Base-by-base conservation (phyloP, 2,888 invertebrate genomes). In the Harpagoxenus sublaevis region DNA sequence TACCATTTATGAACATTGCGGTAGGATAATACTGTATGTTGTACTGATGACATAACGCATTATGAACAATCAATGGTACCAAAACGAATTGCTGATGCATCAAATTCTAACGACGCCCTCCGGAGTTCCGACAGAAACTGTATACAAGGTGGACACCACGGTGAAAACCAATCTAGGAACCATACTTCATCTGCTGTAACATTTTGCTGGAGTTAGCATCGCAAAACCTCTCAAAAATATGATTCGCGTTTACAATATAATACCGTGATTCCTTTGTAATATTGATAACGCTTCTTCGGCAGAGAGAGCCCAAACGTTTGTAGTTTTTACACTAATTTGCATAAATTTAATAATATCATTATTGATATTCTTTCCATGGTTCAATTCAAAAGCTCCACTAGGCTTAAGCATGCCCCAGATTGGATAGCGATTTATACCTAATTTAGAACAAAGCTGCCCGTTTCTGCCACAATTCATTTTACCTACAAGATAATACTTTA, bases 91-190 rank as follows among this genome's bases (percentile, higher is more conserved):
- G 95, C 94, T 4, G 95, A 93, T 66, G 95, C 90, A 94, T 96
- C 94, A 86, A 96, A 96, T 88, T 95, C 93, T 63, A 95, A 94
- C 78, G 97, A 97, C 23, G 97, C 96, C 93, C 96, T 96, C 12
- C 97, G 95, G 85, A 97, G 95, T 95, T 97, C 97, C 18, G 97
- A 97, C 83, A 97, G 95, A 87, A 97, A 95, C 84, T 96, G 95
- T 95, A 97, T 96, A 92, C 97, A 98, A 0, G 97, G 97, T 6
- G 97, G 97, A 94, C 97, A 98, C 97, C 97, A 97, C 91, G 97
- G 97, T 0, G 97, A 97, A 94, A 97, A 97, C 96, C 97, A 97
- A 93, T 97, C 97, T 42, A 98, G 95, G 90, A 97, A 96, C 97
- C 97, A 97, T 0, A 95, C 94, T 89, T 93, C 92, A 48, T 89